Evolutionary conservation across 2,888 invertebrate species (phyloP).

Genomic region (Ennomos quercinarius): DNA sequence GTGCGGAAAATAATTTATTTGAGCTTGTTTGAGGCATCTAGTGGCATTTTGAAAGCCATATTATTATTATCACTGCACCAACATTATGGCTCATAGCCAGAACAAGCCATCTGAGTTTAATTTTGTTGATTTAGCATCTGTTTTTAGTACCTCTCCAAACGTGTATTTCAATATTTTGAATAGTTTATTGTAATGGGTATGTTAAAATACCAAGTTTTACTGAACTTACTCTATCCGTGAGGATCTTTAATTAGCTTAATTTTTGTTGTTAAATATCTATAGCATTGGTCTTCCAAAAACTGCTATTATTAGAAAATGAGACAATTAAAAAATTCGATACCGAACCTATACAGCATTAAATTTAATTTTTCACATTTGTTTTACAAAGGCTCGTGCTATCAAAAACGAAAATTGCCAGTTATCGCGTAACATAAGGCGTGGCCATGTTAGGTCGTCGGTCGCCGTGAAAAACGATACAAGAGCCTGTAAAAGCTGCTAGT

Average conservation of each 20-base stretch:
- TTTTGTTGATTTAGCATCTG: too few relatives aligned
- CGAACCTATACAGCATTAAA: too few relatives aligned
- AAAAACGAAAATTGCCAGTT: constrained; percentile 51
- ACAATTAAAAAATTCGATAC: too few relatives aligned
- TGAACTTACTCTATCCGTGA: too few relatives aligned
- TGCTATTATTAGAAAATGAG: background rate
- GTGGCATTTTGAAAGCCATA: constrained; percentile 2
- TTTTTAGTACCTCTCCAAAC: too few relatives aligned
- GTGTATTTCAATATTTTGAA: too few relatives aligned
- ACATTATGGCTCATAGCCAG: constrained; percentile 19
- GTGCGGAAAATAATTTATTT: too few relatives aligned
- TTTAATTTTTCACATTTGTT: background rate
- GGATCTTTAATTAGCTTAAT: too few relatives aligned
- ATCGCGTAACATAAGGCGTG: constrained; percentile 55
- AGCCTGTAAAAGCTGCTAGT: constrained; percentile 63
- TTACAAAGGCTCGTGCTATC: constrained; percentile 38
- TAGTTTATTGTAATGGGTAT: too few relatives aligned
- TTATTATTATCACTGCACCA: constrained; percentile 4
- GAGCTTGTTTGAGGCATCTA: too few relatives aligned
- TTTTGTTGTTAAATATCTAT: constrained; percentile 22
- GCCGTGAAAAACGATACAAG: constrained; percentile 56
- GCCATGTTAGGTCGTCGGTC: constrained; percentile 47
- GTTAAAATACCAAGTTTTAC: too few relatives aligned
- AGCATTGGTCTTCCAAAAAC: constrained; percentile 36
- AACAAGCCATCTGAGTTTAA: constrained; percentile 21